These are phyloP conservation scores for Gymnobelideus leadbeateri DNA, from an alignment of 2,113 vertebrate genomes.

Conservation along the genomic window DNA sequence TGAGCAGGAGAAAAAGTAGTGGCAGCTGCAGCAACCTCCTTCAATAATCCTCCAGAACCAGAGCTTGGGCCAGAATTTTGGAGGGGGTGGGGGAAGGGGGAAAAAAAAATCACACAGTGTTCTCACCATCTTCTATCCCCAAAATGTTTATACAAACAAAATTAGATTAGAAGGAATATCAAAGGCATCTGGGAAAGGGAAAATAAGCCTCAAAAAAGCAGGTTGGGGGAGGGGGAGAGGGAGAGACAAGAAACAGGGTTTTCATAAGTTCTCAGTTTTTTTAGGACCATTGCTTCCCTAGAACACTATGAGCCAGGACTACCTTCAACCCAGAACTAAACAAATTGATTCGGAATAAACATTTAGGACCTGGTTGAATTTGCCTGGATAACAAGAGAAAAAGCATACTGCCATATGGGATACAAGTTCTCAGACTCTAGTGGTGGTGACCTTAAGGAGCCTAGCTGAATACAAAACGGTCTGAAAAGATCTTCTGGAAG, in stretches of 20 bases:
- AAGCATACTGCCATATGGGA: background rate
- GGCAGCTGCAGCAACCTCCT: background rate
- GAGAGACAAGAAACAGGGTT: background rate
- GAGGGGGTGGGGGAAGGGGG: accelerated
- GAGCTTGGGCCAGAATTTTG: background rate
- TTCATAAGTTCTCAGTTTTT: background rate
- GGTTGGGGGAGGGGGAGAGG: background rate
- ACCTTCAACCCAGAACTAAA: background rate
- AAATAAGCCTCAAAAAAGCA: background rate
- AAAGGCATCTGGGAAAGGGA: background rate
- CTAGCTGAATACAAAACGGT: background rate
- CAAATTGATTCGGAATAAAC: background rate
- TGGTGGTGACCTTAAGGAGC: background rate
- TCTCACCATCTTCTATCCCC: background rate
- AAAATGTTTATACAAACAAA: background rate
- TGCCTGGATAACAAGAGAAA: background rate
- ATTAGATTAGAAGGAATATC: background rate
- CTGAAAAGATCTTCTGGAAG: background rate
- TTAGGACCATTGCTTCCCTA: background rate
- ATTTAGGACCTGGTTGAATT: background rate
- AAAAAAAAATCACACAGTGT: background rate
- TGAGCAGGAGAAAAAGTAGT: background rate
- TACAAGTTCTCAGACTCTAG: background rate
- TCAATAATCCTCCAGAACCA: background rate
- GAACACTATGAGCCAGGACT: background rate